Evolutionary conservation across 2,113 vertebrate species (phyloP).

Genomic region (Chlorodrepanis virens): DNA sequence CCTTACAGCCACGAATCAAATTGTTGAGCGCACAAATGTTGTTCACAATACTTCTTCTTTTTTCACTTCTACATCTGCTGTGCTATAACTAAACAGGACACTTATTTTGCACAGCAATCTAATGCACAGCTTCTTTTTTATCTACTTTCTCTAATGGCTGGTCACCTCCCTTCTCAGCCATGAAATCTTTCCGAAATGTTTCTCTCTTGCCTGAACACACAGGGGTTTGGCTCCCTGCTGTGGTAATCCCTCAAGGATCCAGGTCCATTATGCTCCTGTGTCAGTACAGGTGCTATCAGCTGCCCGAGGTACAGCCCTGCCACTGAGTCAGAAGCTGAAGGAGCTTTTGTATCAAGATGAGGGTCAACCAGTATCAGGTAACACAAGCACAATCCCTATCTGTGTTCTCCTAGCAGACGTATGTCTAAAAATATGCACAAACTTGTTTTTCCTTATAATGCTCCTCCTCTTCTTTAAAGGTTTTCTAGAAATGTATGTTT

Average conservation of each 20-base stretch:
- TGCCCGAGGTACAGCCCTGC: not conserved
- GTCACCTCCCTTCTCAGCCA: not conserved
- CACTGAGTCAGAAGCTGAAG: not conserved
- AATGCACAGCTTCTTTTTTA: not conserved
- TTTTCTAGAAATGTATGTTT: not conserved
- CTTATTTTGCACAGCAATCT: not conserved
- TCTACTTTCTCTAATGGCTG: not conserved
- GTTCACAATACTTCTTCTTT: not conserved
- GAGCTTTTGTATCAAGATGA: not conserved
- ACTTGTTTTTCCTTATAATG: not conserved
- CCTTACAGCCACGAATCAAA: not conserved
- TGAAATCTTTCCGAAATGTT: not conserved
- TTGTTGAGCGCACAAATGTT: not conserved
- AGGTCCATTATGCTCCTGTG: not conserved
- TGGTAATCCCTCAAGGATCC: not conserved
- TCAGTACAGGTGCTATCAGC: not conserved
- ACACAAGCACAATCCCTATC: not conserved
- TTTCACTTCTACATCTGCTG: not conserved
- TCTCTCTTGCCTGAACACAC: not conserved
- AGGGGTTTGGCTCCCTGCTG: not conserved
- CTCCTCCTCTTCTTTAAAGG: not conserved
- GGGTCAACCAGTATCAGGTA: not conserved
- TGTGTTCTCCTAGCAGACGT: not conserved
- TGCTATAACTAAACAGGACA: not conserved
- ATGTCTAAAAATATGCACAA: not conserved